A percentile compares a stretch with the other conserved stretches of the same genome.
Conservation (phyloP, 2,113 vertebrate genomes). For the Eulemur macaco region DNA sequence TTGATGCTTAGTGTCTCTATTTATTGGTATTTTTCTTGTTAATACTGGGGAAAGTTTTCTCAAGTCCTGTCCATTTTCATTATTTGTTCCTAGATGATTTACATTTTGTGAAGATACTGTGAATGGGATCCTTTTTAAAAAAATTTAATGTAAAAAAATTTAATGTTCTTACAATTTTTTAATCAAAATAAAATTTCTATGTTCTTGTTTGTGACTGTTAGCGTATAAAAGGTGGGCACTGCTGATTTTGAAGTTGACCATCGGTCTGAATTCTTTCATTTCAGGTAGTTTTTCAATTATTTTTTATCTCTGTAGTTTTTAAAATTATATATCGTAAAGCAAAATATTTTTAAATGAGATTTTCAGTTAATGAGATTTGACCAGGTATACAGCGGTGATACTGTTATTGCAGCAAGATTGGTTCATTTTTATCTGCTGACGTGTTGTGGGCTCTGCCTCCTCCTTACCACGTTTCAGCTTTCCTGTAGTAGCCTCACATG, state of each 20-base stretch:
- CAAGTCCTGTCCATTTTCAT: not conserved
- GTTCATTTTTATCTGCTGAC: constrained; percentile 14
- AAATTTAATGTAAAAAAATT: not conserved
- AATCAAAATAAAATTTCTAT: not conserved
- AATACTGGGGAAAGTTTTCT: not conserved
- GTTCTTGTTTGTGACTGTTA: not conserved
- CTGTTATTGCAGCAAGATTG: not conserved
- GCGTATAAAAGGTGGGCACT: not conserved
- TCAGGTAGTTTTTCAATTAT: not conserved
- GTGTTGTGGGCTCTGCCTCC: not conserved
- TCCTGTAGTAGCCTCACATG: not conserved
- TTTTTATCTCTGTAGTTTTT: not conserved
- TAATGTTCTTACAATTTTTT: not conserved
- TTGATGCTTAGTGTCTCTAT: not conserved
- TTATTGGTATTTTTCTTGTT: not conserved
- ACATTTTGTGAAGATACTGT: not conserved
- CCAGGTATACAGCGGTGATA: not conserved
- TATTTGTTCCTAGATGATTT: not conserved
- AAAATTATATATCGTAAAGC: not conserved
- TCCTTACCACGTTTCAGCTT: not conserved
- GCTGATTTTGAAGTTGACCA: not conserved
- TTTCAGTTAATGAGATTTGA: not conserved
- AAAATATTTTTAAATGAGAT: not conserved
- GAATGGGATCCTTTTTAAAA: not conserved
- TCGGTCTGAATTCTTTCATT: constrained; percentile 1